These are phyloP conservation scores for Pimephales promelas DNA, from an alignment of 2,113 vertebrate species.

Conservation along the genomic window DNA sequence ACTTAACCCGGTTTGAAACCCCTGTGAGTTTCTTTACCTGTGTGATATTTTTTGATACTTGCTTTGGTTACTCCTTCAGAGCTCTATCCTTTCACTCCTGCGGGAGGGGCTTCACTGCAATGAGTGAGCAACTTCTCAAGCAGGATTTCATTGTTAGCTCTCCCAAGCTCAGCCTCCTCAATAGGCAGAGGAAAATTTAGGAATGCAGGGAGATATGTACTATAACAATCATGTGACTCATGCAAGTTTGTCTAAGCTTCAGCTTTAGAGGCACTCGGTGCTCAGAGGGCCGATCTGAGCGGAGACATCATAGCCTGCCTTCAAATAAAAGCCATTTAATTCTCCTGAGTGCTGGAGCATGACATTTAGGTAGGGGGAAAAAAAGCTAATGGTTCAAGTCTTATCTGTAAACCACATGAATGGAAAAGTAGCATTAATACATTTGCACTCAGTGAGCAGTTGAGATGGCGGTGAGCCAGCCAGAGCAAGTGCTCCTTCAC, in stretches of 20 bases:
- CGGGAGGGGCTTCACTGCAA: background rate
- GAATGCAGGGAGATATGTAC: constrained; percentile 22
- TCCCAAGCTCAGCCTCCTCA: constrained; percentile 20
- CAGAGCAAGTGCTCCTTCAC: background rate
- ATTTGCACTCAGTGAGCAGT: constrained; percentile 19
- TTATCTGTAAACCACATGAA: constrained; percentile 7
- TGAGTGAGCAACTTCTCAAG: constrained; percentile 26
- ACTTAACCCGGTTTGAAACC: background rate
- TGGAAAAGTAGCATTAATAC: constrained; percentile 37
- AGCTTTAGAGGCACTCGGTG: constrained; percentile 2
- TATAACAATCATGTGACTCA: constrained; percentile 42
- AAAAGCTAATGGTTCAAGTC: constrained; percentile 22
- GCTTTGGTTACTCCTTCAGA: background rate
- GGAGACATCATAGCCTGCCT: background rate
- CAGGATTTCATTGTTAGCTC: constrained; percentile 27
- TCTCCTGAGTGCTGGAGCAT: constrained; percentile 30
- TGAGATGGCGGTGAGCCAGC: constrained; percentile 14
- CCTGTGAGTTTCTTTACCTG: background rate
- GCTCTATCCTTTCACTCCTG: background rate
- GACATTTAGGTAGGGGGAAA: background rate
- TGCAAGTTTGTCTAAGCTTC: constrained; percentile 23
- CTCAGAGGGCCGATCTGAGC: constrained; percentile 6
- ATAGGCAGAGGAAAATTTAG: constrained; percentile 15
- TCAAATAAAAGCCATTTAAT: constrained; percentile 35
- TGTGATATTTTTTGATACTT: background rate